Base-by-base conservation (phyloP, 2,113 vertebrate genomes). In the Callopanchax toddi region DNA sequence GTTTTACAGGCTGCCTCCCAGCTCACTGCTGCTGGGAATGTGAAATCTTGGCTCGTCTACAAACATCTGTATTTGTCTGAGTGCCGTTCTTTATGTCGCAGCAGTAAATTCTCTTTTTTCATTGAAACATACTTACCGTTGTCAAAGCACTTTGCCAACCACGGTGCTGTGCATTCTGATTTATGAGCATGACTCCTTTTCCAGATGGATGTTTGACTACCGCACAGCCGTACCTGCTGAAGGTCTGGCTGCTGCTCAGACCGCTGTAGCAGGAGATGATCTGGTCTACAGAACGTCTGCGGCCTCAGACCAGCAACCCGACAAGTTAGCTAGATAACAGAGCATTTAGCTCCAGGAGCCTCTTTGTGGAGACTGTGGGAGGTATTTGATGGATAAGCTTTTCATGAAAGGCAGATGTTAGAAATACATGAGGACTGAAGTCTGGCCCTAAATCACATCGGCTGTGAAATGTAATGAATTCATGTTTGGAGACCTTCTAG, bases 41-140 rank as follows among this genome's bases (percentile, higher is more conserved):
- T 60, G 55, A 25, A 80, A 54, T 62, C 49, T 52, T 69, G 73
- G 55, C 39, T 60, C 58, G 59, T 57, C 44, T 32, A 76, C 65
- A 86, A 78, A 86, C 87, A 89, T 89, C 85, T 89, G 87, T 81
- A 84, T 82, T 86, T 87, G 71, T 83, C 44, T 45, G 63, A 74
- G 74, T 66, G 45, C 67, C 59, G 69, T 72, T 77, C 76, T 85
- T 66, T 60, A 78, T 63, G 67, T 81, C 40, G 12, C 65, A 59
- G 81, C 70, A 60, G 63, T 75, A 82, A 80, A 79, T 65, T 64
- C n/a, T 65, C 52, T 64, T 36, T 60, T 62, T 82, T 69, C 52
- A 57, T 12, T 49, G 64, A 52, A 71, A 54, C 23, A 69, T 54
- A 69, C 75, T 81, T 73, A 78, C 71, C n/a, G 11, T 60, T 44